phyloP scores from a whole-genome alignment of 1,140 invertebrate genomes.

The Argopecten irradians region DNA sequence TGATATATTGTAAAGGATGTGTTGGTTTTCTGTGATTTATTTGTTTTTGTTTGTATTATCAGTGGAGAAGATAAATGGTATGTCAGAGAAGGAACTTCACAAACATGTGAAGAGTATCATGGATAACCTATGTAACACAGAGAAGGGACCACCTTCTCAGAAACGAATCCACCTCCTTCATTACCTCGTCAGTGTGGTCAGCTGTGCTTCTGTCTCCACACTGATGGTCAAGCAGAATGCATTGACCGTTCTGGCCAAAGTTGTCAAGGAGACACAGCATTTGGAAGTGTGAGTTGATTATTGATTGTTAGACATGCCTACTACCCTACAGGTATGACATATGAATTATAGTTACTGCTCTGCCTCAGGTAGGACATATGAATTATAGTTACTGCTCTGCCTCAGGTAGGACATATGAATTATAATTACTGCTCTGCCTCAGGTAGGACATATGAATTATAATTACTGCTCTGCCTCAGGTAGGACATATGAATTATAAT shows the following conservation, averaged over 20 bases:
- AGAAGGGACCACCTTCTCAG: conserved; percentile 76
- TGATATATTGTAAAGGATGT: neutral
- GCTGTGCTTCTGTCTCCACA: conserved; percentile 60
- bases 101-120: conserved; percentile 70
- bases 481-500: too few species aligned
- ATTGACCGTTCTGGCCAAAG: conserved; percentile 65
- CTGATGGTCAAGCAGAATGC: conserved; percentile 59
- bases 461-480: too few species aligned
- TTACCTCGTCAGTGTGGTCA: conserved; percentile 69
- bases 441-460: too few species aligned
- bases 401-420: too few species aligned
- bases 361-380: too few species aligned
- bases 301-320: too few species aligned
- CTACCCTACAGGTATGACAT: too few species aligned
- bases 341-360: too few species aligned
- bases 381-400: too few species aligned
- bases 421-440: too few species aligned
- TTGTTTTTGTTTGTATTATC: conserved; percentile 41
- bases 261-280: conserved; percentile 72
- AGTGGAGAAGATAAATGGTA: conserved; percentile 69
- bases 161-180: conserved; percentile 74
- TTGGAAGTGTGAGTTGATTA: conserved; percentile 71
- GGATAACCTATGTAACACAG: conserved; percentile 63
- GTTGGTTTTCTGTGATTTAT: too few species aligned
- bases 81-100: conserved; percentile 71